These are phyloP conservation scores for Scaptomyza caliginosa DNA, from an alignment of 2,888 invertebrate genomes.

Conservation along the genomic window DNA sequence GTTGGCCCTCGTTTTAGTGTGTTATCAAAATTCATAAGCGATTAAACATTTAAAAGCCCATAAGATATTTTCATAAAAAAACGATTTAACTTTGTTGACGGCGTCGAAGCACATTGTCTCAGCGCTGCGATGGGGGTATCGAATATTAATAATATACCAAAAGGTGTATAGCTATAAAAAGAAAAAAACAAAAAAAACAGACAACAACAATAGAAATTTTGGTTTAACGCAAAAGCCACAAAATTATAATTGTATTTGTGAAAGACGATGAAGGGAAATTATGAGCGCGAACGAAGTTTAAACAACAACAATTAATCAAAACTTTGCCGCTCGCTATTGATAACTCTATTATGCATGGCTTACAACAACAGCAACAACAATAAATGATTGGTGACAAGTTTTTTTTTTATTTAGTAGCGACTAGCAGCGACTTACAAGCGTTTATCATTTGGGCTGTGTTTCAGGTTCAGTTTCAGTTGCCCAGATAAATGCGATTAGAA, in stretches of 20 bases:
- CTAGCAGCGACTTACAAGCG: slow-evolving; percentile 72
- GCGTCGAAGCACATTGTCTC: slow-evolving; percentile 21
- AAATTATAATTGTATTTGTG: slow-evolving; percentile 70
- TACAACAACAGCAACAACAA: background rate
- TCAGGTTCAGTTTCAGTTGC: slow-evolving; percentile 29
- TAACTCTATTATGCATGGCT: slow-evolving; percentile 69
- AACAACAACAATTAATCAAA: slow-evolving; percentile 72
- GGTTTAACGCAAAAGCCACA: slow-evolving; percentile 70
- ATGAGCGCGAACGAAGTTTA: slow-evolving; percentile 66
- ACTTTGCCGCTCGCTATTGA: slow-evolving; percentile 44
- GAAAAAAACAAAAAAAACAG: slow-evolving; percentile 48
- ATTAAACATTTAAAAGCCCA: slow-evolving; percentile 80
- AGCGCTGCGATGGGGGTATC: slow-evolving; percentile 1
- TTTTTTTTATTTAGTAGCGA: slow-evolving; percentile 74
- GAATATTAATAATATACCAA: slow-evolving; percentile 50
- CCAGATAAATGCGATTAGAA: slow-evolving; percentile 73
- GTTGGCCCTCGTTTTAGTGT: slow-evolving; percentile 31
- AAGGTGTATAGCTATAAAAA: slow-evolving; percentile 16
- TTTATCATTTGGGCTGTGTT: slow-evolving; percentile 62
- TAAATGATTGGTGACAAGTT: slow-evolving; percentile 10
- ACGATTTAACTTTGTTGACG: slow-evolving; percentile 68
- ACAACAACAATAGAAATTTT: slow-evolving; percentile 72
- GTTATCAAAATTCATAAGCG: slow-evolving; percentile 77
- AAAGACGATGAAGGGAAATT: slow-evolving; percentile 69
- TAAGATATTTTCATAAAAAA: slow-evolving; percentile 80